Percentiles rank a stretch among this genome's conserved stretches.
These are phyloP conservation scores for Lophochroa leadbeateri DNA, from an alignment of 2,113 vertebrate species.

Conservation along the genomic window DNA sequence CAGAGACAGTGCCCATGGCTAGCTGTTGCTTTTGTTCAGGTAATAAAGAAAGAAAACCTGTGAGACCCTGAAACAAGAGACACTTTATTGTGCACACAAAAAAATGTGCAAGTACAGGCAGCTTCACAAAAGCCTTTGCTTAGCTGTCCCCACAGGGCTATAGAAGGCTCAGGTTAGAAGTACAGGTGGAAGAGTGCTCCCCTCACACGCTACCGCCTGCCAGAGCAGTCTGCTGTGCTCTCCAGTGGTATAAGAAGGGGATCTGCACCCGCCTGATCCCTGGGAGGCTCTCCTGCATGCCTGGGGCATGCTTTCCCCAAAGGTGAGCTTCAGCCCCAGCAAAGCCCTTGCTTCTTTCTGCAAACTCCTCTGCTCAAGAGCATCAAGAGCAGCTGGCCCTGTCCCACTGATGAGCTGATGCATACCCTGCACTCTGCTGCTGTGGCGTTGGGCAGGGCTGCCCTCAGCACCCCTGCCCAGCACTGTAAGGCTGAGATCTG, in stretches of 20 bases:
- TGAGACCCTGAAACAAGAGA: not conserved
- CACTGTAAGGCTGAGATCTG: rapidly evolving
- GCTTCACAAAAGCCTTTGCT: not conserved
- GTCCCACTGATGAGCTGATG: rapidly evolving
- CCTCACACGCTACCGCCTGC: rapidly evolving
- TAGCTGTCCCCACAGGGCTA: not conserved
- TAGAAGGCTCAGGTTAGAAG: not conserved
- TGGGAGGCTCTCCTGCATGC: not conserved
- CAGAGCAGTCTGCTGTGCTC: not conserved
- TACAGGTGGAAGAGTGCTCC: not conserved
- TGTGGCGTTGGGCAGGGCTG: rapidly evolving
- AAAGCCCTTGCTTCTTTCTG: not conserved
- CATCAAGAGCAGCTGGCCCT: not conserved
- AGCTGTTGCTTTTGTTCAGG: not conserved
- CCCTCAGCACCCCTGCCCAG: not conserved
- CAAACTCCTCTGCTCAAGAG: not conserved
- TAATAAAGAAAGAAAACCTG: not conserved
- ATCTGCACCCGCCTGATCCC: rapidly evolving
- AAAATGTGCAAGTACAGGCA: not conserved
- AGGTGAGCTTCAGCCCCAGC: not conserved
- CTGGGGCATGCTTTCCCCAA: rapidly evolving
- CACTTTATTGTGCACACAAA: too few relatives aligned
- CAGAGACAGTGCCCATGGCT: rapidly evolving
- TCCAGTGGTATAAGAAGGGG: rapidly evolving
- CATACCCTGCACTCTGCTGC: not conserved